phyloP scores from a whole-genome alignment of 2,797 vertebrate species.

The Myotis planiceps region DNA sequence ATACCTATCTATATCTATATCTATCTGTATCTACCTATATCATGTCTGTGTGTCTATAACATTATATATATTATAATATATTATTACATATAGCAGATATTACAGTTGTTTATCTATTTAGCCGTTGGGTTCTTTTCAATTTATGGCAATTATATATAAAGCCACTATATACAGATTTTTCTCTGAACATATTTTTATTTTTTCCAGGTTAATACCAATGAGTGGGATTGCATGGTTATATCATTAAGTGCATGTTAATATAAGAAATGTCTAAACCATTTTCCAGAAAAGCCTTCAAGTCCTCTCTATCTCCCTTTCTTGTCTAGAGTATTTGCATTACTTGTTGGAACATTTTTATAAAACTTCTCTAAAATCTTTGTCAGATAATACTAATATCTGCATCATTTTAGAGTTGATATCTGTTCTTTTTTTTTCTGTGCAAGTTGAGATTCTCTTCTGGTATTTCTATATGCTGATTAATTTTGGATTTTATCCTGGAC shows the following conservation, averaged over 20 bases:
- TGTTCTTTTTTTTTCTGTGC: neutral
- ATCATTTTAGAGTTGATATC: neutral
- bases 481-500: conserved; percentile 38
- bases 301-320: neutral
- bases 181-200: conserved; percentile 6
- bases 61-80: neutral
- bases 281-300: neutral
- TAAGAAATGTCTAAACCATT: neutral
- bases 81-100: neutral
- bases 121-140: neutral
- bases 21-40: no score
- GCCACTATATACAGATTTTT: neutral
- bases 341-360: conserved; percentile 42
- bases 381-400: neutral
- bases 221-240: neutral
- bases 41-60: no score
- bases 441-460: conserved; percentile 10
- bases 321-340: neutral
- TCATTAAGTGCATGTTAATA: neutral
- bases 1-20: no score
- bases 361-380: neutral
- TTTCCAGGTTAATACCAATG: neutral
- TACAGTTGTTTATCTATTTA: neutral
- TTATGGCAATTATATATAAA: conserved; percentile 35
- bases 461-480: neutral